phyloP scores from a whole-genome alignment of 2,888 invertebrate species.

The Cheilosia vernalis region DNA sequence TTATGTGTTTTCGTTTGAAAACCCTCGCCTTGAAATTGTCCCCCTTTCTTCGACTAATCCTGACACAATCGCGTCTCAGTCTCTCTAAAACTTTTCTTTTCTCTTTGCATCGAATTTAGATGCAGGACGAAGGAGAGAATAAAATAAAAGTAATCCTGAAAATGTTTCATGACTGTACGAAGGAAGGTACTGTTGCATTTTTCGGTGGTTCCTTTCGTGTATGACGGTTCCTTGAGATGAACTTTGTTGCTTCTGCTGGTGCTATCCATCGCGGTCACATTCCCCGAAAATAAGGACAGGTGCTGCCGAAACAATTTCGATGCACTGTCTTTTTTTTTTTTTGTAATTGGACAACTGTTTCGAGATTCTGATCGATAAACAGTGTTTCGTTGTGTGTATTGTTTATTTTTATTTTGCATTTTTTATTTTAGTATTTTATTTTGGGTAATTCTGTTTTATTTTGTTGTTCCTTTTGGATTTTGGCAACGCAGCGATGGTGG shows the following conservation, averaged over 20 bases:
- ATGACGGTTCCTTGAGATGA: slow-evolving; percentile 25
- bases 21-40: background rate
- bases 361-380: slow-evolving; percentile 70
- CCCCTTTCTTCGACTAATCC: slow-evolving; percentile 36
- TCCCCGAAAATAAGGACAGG: slow-evolving; percentile 63
- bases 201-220: slow-evolving; percentile 47
- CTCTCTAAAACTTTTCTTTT: slow-evolving; percentile 13
- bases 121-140: slow-evolving; percentile 11
- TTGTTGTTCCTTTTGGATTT: slow-evolving; percentile 37
- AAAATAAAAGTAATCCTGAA: background rate
- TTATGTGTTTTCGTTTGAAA: background rate
- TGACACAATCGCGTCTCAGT: slow-evolving; percentile 11
- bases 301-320: slow-evolving; percentile 63
- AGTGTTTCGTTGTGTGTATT: slow-evolving; percentile 59
- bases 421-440: slow-evolving; percentile 39
- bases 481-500: slow-evolving; percentile 32
- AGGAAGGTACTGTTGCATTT: slow-evolving; percentile 27
- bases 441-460: slow-evolving; percentile 29
- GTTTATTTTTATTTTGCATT: slow-evolving; percentile 31
- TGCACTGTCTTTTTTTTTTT: slow-evolving; percentile 53
- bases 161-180: slow-evolving; percentile 33
- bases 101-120: slow-evolving; percentile 26
- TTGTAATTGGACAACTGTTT: slow-evolving; percentile 75
- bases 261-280: slow-evolving; percentile 31
- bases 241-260: slow-evolving; percentile 51